These are phyloP conservation scores for Hemaris fuciformis DNA, from an alignment of 2,888 invertebrate species.

Conservation along the genomic window DNA sequence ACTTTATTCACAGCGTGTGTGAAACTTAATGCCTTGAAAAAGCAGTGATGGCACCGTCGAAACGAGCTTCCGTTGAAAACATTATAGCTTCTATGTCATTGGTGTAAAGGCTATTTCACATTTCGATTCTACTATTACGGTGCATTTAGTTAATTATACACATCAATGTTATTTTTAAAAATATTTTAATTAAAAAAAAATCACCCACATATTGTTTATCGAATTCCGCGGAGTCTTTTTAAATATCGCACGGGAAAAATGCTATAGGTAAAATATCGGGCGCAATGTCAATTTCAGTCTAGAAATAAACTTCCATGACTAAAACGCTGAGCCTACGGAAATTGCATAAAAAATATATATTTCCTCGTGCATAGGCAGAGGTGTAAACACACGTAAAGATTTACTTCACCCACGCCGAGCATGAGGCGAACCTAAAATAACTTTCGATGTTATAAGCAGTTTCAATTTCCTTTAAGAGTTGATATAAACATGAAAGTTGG, in stretches of 20 bases:
- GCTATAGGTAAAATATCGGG: neutral
- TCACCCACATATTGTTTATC: neutral
- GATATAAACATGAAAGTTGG: conserved; percentile 46
- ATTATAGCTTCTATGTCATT: neutral
- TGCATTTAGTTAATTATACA: neutral
- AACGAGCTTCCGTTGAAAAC: neutral
- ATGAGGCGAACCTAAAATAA: conserved; percentile 10
- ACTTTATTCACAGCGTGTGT: conserved; percentile 10
- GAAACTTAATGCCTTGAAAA: conserved; percentile 5
- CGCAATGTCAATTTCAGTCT: neutral
- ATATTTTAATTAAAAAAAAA: too few species aligned
- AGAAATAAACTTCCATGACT: neutral
- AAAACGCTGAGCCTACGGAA: neutral
- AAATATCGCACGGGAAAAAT: neutral
- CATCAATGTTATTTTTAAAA: neutral
- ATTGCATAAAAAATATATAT: conserved; percentile 2
- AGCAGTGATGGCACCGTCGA: neutral
- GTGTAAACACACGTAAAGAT: conserved; percentile 6
- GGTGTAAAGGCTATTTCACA: neutral
- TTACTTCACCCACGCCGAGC: conserved; percentile 3
- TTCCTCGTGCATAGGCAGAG: neutral
- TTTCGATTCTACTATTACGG: too few species aligned
- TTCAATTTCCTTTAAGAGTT: conserved; percentile 42
- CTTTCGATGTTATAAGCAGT: conserved; percentile 13
- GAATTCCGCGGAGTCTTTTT: neutral